Base-by-base conservation (phyloP, 64 coral and sea anemone genomes). In the Dendrophyllia cribrosa region DNA sequence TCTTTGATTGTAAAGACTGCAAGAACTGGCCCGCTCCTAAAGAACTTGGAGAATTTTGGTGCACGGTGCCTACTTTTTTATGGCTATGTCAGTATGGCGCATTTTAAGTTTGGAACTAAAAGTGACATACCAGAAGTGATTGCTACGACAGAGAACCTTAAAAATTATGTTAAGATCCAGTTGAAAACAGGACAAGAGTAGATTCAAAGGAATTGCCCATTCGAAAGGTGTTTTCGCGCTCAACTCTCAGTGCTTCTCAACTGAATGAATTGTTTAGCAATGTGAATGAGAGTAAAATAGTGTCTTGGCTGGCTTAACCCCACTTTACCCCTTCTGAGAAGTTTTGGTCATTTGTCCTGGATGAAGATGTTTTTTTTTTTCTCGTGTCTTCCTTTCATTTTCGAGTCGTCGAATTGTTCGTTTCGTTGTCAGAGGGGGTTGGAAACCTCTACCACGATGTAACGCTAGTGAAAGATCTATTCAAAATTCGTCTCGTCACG, bases 141-240 rank as follows among this genome's bases (percentile, higher is more conserved):
- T 59, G 85, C 85, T 22, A 99, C 94, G 22, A 93, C 94, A 66
- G 94, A 99, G 66, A 96, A 88, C 72, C 84, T 76, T 3, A 91
- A 92, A 47, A 99, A 94, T 69, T 99, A 89, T 51, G 96, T 99
- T 56, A 99, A 94, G 67, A 95, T 90, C 91, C 96, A 14, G 93
- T 93, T 23, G 82, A 92, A 48, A 58, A 72, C 62, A 88, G 91
- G 49, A 75, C 92, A 58, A 67, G 51, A 3, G 60, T 23, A 3
- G 53, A 81, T 70, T 51, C 64, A 74, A 86, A 15, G 58, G 89
- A 34, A 66, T 67, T 43, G 22, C 88, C 91, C 25, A 79, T 99
- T 20, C 85, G 94, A 65, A 99, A 99, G 44, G 84, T 96, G 43
- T 99, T 99, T 77, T 96, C 94, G 50, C 80, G 97, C 26, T 70